Conservation (phyloP, 2,113 vertebrate genomes). For the Promerops cafer region DNA sequence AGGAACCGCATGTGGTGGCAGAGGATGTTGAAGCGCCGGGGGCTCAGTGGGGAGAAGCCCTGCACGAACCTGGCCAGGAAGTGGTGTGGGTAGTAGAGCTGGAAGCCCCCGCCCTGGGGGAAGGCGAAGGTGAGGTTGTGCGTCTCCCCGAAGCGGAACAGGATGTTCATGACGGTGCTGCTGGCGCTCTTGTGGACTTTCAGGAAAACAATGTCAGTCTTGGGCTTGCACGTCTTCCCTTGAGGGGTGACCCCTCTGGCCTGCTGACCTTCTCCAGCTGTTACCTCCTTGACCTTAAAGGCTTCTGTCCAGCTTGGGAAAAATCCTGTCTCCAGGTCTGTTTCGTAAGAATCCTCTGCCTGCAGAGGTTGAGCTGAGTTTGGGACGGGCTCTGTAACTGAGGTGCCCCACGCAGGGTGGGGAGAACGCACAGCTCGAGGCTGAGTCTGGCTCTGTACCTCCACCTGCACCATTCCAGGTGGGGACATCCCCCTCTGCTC, state of each 20-base stretch:
- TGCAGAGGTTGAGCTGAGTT: background rate
- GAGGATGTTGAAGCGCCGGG: slow-evolving; percentile 76
- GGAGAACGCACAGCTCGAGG: background rate
- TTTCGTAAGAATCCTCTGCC: background rate
- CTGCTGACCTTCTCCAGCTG: background rate
- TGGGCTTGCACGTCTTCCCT: slow-evolving; percentile 54
- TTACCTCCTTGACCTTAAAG: background rate
- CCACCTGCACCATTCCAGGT: background rate
- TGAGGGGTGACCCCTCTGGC: background rate
- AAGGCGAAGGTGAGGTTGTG: slow-evolving; percentile 81
- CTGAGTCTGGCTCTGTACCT: background rate
- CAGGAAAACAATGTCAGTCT: slow-evolving; percentile 78
- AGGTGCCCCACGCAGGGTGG: background rate
- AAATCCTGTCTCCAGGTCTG: background rate
- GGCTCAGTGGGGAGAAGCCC: slow-evolving; percentile 35
- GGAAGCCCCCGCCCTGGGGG: slow-evolving; percentile 63
- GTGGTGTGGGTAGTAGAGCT: slow-evolving; percentile 74
- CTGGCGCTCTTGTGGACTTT: slow-evolving; percentile 87
- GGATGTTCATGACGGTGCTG: slow-evolving; percentile 83
- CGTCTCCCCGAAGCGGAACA: slow-evolving; percentile 81
- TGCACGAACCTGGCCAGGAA: slow-evolving; percentile 76
- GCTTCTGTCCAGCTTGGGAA: background rate
- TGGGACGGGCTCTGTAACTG: background rate
- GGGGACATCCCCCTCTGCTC: background rate
- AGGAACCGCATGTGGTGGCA: slow-evolving; percentile 86